phyloP scores from a whole-genome alignment of 2,888 invertebrate genomes.

The Andrena camellia region DNA sequence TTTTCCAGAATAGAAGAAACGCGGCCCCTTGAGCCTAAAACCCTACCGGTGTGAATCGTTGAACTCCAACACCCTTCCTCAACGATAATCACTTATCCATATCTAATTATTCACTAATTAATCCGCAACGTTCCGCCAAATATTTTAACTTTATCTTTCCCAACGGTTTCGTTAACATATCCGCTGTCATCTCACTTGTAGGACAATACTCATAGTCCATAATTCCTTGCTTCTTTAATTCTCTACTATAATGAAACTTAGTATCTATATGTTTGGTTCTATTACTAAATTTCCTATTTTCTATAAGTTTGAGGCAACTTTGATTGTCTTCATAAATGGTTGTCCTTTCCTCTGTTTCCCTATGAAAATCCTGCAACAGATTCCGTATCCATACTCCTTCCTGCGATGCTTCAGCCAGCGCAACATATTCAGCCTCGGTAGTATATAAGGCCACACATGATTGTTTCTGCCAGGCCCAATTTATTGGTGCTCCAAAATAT shows the following conservation, averaged over 20 bases:
- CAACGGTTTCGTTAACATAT: slow-evolving; percentile 26
- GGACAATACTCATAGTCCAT: slow-evolving; percentile 19
- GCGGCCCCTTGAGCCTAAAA: too few species aligned
- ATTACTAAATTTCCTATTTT: slow-evolving; percentile 24
- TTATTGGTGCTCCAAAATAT: slow-evolving; percentile 62
- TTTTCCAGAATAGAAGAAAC: too few species aligned
- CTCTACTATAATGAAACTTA: slow-evolving; percentile 11
- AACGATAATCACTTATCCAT: background rate
- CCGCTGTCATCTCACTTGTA: slow-evolving; percentile 23
- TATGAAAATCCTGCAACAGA: slow-evolving; percentile 11
- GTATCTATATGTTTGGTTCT: slow-evolving; percentile 30
- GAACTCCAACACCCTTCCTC: slow-evolving; percentile 29
- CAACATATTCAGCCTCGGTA: slow-evolving; percentile 43
- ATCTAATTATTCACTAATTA: background rate
- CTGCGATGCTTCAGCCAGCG: slow-evolving; percentile 18
- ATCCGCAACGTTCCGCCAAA: background rate
- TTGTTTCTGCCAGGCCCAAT: slow-evolving; percentile 76
- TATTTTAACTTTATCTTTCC: slow-evolving; percentile 7
- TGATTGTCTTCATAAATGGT: slow-evolving; percentile 26
- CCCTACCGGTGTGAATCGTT: too few species aligned
- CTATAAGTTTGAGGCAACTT: slow-evolving; percentile 12
- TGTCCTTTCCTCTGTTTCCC: background rate
- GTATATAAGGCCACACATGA: slow-evolving; percentile 54
- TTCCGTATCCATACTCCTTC: slow-evolving; percentile 25
- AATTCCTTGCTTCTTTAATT: background rate